Conservation (phyloP, 2,797 vertebrate species). For the Macroramphosus scolopax region DNA sequence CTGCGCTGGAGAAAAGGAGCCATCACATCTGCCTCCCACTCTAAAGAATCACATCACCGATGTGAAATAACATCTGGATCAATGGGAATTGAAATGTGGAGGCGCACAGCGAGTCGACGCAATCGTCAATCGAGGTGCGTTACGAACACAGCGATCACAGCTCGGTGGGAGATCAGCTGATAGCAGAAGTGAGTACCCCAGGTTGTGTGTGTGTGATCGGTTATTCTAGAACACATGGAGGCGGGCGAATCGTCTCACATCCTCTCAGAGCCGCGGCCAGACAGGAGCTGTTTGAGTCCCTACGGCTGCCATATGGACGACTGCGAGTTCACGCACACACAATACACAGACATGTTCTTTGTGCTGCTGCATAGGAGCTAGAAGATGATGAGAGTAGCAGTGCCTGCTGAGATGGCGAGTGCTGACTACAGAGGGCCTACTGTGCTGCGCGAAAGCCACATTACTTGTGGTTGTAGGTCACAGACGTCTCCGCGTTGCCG, state of each 20-base stretch:
- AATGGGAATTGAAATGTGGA: neutral
- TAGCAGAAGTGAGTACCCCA: constrained; percentile 36
- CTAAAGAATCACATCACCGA: neutral
- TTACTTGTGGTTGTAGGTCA: constrained; percentile 19
- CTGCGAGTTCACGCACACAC: constrained; percentile 18
- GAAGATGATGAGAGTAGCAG: constrained; percentile 77
- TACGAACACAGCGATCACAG: constrained; percentile 3
- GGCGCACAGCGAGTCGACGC: constrained; percentile 6
- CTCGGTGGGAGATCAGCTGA: constrained; percentile 37
- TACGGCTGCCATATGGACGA: constrained; percentile 51
- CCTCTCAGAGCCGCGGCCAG: constrained; percentile 58
- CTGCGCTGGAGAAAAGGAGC: constrained; percentile 1
- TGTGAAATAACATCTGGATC: constrained; percentile 6
- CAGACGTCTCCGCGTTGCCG: constrained; percentile 21
- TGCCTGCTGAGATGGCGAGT: constrained; percentile 57
- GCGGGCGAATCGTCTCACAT: constrained; percentile 22
- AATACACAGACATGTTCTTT: constrained; percentile 27
- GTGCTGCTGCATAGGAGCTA: constrained; percentile 52
- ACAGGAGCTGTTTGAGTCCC: constrained; percentile 58
- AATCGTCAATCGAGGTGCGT: constrained; percentile 13
- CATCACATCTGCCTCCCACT: neutral
- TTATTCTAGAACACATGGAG: constrained; percentile 57
- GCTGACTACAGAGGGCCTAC: constrained; percentile 55
- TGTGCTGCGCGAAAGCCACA: constrained; percentile 37
- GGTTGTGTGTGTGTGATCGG: constrained; percentile 36